Evolutionary conservation across 2,113 vertebrate species (phyloP).

Genomic region (Procapra przewalskii): DNA sequence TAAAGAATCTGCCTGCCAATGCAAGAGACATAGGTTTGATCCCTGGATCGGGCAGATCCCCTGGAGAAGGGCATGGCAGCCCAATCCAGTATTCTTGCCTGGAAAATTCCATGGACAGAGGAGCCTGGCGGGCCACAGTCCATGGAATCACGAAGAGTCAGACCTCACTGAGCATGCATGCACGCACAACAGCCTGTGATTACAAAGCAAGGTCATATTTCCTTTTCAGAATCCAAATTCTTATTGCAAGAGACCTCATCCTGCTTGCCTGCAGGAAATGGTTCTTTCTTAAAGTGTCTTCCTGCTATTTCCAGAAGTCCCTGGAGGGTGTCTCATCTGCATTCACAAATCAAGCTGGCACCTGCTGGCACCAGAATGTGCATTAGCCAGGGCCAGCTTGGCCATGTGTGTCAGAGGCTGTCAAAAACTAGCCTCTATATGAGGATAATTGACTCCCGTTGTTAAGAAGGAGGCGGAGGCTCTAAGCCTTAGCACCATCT

Average conservation of each 20-base stretch:
- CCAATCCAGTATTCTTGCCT: background rate
- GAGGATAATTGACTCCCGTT: background rate
- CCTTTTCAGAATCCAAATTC: background rate
- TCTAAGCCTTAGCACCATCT: background rate
- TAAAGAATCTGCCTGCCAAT: background rate
- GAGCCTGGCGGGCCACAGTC: background rate
- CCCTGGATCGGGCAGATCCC: background rate
- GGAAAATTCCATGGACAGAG: background rate
- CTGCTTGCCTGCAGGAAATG: background rate
- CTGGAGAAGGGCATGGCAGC: background rate
- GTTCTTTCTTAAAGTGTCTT: background rate
- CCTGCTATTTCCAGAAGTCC: background rate
- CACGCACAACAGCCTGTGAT: background rate
- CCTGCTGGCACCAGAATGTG: conserved; percentile 4
- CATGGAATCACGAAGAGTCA: background rate
- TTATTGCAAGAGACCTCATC: background rate
- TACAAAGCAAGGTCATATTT: background rate
- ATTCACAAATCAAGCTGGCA: conserved; percentile 46
- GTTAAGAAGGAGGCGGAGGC: background rate
- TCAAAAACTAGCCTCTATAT: background rate
- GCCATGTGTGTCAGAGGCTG: background rate
- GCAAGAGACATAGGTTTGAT: background rate
- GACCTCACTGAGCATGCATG: background rate
- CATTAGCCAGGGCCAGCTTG: background rate
- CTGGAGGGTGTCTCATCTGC: background rate